Evolutionary conservation across 1,140 invertebrate species (phyloP), one percentile per base, ranked within the genome.

Genomic region (Zaprionus ornatus): DNA sequence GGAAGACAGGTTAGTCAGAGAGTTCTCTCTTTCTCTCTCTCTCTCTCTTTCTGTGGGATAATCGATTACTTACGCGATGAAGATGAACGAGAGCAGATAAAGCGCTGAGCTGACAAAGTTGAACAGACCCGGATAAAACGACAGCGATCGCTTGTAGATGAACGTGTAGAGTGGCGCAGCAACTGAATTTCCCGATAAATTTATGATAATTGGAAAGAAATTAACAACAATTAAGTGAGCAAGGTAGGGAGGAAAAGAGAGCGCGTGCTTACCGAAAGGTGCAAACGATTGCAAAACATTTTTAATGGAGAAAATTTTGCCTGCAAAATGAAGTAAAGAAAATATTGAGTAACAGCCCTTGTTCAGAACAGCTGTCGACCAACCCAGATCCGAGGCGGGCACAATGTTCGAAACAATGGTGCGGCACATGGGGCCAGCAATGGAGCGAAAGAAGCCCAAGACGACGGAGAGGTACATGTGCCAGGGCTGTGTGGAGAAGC

Each of bases 321-420:
- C 94, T 94, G 81, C 2, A 74, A 57, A 52, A 7, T 27, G 45
- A 29, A 23, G 21, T 19, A 25, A 27, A 29, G 15, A 1, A 3
- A 60, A 37, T 25, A 37, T 12, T 60, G 1, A 60, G 13, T 64
- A 10, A 64, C 23, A 17, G 62, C 0, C 15, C 40, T 6, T 9
- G 57, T 1, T 2, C 25, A 2, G 23, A 35, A 15, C 27, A 35
- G 23, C 25, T 55, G 9, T n/a, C 1, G 9, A 65, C 91, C 94
- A 94, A 88, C 96, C 96, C 68, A 95, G 93, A 90, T 96, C 96
- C 27, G 95, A 93, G 5, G 93, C 48, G 3, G 94, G 94, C n/a
- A 96, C 93, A 29, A 95, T 94, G 86, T 96, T 96, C 1, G 96
- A 95, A 15, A 96, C 86, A 52, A 95, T 92, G 2, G 95, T 94